Conservation (phyloP, 2,113 vertebrate genomes). For the Noturus placidus region DNA sequence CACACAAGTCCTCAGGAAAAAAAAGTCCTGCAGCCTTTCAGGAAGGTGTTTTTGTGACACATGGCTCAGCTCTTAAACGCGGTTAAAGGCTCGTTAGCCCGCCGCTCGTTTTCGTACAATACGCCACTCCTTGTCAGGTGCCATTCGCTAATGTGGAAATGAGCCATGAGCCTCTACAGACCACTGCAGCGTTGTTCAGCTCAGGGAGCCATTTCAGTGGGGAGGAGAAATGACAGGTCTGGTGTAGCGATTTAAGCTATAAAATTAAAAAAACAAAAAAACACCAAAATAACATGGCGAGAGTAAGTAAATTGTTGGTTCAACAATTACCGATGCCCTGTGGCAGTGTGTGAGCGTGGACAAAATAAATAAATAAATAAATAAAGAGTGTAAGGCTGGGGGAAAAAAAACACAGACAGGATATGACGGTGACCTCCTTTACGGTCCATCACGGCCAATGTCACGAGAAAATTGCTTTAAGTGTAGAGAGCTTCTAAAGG, state of each 20-base stretch:
- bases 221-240: slow-evolving; percentile 14
- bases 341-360: background rate
- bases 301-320: slow-evolving; percentile 41
- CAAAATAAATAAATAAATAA: background rate
- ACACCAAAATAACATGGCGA: slow-evolving; percentile 20
- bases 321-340: slow-evolving; percentile 25
- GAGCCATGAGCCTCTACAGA: slow-evolving; percentile 62
- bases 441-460: slow-evolving; percentile 30
- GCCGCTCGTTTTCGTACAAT: slow-evolving; percentile 54
- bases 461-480: slow-evolving; percentile 35
- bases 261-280: background rate
- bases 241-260: background rate
- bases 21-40: slow-evolving; percentile 26
- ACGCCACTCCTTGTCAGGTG: slow-evolving; percentile 66
- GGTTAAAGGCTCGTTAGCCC: slow-evolving; percentile 69
- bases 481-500: slow-evolving; percentile 27
- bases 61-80: slow-evolving; percentile 67
- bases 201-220: slow-evolving; percentile 41
- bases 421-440: slow-evolving; percentile 21
- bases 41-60: slow-evolving; percentile 50
- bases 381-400: background rate
- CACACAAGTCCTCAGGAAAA: background rate
- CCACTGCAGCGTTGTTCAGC: slow-evolving; percentile 39
- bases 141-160: slow-evolving; percentile 70
- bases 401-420: background rate